A percentile compares a stretch with the other conserved stretches of the same genome.
phyloP scores from a whole-genome alignment of 2,888 invertebrate genomes.

The Elmis aenea region DNA sequence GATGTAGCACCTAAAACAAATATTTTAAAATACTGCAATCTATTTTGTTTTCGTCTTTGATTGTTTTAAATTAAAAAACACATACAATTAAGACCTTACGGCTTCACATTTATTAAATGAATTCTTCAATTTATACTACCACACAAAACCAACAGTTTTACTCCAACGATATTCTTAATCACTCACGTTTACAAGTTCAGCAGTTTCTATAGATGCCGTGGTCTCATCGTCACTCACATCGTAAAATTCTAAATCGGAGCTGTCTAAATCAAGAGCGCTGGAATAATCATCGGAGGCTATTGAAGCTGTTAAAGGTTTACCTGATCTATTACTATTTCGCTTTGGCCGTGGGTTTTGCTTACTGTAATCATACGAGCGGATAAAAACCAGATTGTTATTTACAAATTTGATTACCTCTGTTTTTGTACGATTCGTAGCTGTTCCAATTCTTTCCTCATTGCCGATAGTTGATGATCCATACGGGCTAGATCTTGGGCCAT shows the following conservation, averaged over 20 bases:
- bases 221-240: constrained; percentile 42
- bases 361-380: not conserved
- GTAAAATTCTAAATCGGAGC: constrained; percentile 44
- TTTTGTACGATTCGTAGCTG: constrained; percentile 31
- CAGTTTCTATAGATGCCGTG: not conserved
- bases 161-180: no score
- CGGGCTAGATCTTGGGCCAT: constrained; percentile 40
- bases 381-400: no score
- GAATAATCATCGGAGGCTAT: constrained; percentile 36
- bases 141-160: no score
- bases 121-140: no score
- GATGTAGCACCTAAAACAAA: constrained; percentile 29
- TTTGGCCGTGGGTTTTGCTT: not conserved
- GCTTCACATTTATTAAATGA: no score
- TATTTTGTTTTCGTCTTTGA: not conserved
- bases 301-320: not conserved
- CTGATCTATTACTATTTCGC: no score
- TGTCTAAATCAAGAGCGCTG: constrained; percentile 37
- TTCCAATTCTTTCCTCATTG: constrained; percentile 36
- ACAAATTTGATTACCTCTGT: constrained; percentile 19
- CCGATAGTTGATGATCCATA: constrained; percentile 36
- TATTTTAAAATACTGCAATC: not conserved
- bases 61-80: no score
- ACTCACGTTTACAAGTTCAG: no score
- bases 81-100: no score